These are phyloP conservation scores for Anticlea derivata DNA, from an alignment of 2,888 invertebrate genomes.

Conservation along the genomic window DNA sequence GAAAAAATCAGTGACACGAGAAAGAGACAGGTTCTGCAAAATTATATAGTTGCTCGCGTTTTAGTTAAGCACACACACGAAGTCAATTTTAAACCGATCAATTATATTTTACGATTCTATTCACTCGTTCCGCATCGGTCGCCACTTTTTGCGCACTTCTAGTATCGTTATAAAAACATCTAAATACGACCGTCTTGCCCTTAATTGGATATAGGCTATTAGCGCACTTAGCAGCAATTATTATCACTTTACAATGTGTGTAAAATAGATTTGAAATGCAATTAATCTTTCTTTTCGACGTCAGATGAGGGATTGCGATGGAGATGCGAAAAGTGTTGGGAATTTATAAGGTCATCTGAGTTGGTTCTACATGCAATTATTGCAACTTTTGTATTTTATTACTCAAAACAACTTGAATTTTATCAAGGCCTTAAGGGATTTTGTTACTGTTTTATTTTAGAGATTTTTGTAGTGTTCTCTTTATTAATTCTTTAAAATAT, in stretches of 20 bases:
- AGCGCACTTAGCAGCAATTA: slow-evolving; percentile 58
- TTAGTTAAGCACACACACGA: background rate
- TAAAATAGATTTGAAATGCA: slow-evolving; percentile 21
- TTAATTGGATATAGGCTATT: slow-evolving; percentile 63
- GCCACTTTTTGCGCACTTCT: slow-evolving; percentile 48
- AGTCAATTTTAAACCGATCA: slow-evolving; percentile 17
- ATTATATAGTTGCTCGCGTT: background rate
- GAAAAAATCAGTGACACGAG: too few species aligned
- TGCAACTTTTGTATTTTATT: too few species aligned
- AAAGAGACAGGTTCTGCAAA: background rate
- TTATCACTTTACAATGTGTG: slow-evolving; percentile 33
- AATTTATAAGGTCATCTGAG: slow-evolving; percentile 7
- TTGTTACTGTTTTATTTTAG: too few species aligned
- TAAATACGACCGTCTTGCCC: slow-evolving; percentile 38
- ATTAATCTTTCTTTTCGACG: slow-evolving; percentile 24
- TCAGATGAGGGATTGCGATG: slow-evolving; percentile 8
- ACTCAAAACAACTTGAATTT: too few species aligned
- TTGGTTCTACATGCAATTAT: background rate
- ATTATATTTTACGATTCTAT: slow-evolving; percentile 32
- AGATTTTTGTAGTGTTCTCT: too few species aligned
- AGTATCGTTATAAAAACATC: slow-evolving; percentile 58
- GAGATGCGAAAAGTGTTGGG: slow-evolving; percentile 4
- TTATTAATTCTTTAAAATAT: too few species aligned
- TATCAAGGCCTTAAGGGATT: too few species aligned
- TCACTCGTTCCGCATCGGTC: slow-evolving; percentile 53